Evolutionary conservation across 2,113 vertebrate species (phyloP), one percentile per base, ranked within the genome.

Genomic region (Lanius ludovicianus): DNA sequence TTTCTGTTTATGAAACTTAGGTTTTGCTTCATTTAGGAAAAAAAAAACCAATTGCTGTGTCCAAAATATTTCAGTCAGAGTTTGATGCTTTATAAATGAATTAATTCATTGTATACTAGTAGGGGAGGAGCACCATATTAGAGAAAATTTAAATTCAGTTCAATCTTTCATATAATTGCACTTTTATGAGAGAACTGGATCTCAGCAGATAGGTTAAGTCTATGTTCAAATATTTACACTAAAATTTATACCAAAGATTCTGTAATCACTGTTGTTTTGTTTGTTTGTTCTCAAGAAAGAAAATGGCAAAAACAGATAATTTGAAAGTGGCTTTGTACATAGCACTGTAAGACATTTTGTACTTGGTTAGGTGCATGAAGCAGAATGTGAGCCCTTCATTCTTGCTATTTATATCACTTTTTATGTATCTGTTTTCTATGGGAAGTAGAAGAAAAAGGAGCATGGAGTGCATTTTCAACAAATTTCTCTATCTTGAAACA

Each of bases 141-240:
- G 22, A 79, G 46, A 75, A 82, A 78, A 90, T 42, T 65, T 89
- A 60, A 84, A 87, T 92, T 91, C 71, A 60, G 24, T 74, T 92
- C 35, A 78, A 49, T 69, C 27, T n/a, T 59, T 87, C 68, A 78
- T 92, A 65, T 25, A 75, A 69, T 87, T 78, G 55, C 74, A 65
- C 46, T 75, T 89, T 30, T 37, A 24, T 63, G 56, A 44, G 77
- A 94, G 46, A 89, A 79, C 14, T 73, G 37, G 33, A 78, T 91
- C 52, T 89, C 62, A 44, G 35, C 62, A 89, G 69, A 46, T 73
- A 22, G 5, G 14, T 57, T 67, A 84, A 82, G 50, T 64, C 63
- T 81, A 31, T 64, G 70, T 87, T 59, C 75, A 91, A 64, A 46
- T 14, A 89, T 55, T 89, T 78, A 42, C 60, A 42, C 6, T 14